phyloP scores from a whole-genome alignment of 2,113 vertebrate species.

The Tricholaema leucomelas region DNA sequence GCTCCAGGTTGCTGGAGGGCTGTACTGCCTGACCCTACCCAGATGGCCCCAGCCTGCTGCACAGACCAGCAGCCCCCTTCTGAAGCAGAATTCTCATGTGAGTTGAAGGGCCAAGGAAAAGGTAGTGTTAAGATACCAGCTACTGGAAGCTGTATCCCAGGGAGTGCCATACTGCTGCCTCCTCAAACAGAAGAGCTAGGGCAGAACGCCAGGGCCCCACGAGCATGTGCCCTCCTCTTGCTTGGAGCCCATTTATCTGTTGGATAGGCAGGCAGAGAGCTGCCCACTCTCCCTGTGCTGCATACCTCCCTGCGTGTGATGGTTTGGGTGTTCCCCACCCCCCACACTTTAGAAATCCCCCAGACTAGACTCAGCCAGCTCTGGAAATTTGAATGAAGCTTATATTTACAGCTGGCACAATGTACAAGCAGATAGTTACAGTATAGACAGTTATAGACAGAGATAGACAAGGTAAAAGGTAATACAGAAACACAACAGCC shows the following conservation, averaged over 20 bases:
- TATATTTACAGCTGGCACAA: too few species aligned
- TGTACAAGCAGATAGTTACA: too few species aligned
- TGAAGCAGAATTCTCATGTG: not conserved
- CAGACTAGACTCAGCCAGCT: too few species aligned
- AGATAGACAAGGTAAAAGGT: too few species aligned
- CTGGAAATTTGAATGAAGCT: too few species aligned
- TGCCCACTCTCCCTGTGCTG: not conserved
- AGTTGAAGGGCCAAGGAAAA: not conserved
- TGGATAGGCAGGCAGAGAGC: not conserved
- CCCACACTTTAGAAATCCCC: too few species aligned
- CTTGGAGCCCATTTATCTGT: not conserved
- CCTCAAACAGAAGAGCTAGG: not conserved
- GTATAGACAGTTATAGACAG: too few species aligned
- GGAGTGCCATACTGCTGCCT: not conserved
- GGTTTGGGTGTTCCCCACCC: too few species aligned
- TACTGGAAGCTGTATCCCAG: not conserved
- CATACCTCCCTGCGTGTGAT: not conserved
- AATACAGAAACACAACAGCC: too few species aligned
- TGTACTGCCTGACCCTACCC: not conserved
- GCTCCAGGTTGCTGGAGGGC: not conserved
- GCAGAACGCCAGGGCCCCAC: not conserved
- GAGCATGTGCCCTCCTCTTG: accelerated
- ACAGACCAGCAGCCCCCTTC: not conserved
- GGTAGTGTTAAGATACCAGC: not conserved
- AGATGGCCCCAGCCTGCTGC: not conserved